Evolutionary conservation across 2,888 invertebrate species (phyloP).

Genomic region (Lasius platythorax): DNA sequence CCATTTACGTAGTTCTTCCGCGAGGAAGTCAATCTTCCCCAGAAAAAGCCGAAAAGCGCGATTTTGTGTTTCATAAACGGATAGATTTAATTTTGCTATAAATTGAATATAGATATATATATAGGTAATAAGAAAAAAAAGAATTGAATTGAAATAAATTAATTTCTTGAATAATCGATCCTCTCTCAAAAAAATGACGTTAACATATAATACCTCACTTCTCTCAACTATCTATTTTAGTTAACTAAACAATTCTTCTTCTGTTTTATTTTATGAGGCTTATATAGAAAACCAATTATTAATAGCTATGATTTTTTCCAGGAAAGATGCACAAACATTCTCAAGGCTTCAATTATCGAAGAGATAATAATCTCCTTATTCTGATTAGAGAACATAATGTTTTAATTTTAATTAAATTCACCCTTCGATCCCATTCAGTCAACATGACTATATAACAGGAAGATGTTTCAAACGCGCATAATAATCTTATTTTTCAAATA

Average conservation of each 20-base stretch:
- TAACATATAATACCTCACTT: neutral
- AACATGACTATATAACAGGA: neutral
- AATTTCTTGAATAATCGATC: neutral
- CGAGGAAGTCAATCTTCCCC: conserved; percentile 5
- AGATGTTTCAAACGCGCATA: neutral
- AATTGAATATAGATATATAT: neutral
- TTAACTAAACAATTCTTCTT: neutral
- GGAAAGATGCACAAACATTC: neutral
- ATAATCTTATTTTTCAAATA: conserved; percentile 7
- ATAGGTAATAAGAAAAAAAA: neutral
- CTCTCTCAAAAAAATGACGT: neutral
- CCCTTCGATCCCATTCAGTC: conserved; percentile 15
- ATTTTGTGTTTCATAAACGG: neutral
- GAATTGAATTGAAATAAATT: neutral
- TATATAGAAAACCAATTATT: neutral
- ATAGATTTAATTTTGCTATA: neutral
- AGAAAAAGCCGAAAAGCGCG: neutral
- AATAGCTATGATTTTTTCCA: neutral
- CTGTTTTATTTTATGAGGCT: neutral
- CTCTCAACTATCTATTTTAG: neutral
- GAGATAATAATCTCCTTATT: conserved; percentile 16
- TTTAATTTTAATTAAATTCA: conserved; percentile 37
- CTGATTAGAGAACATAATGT: neutral
- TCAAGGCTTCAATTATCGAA: conserved; percentile 2
- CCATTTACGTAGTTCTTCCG: conserved; percentile 30